Evolutionary conservation across 2,888 invertebrate species (phyloP), one percentile per base, ranked within the genome.

Genomic region (Agriopis marginaria): DNA sequence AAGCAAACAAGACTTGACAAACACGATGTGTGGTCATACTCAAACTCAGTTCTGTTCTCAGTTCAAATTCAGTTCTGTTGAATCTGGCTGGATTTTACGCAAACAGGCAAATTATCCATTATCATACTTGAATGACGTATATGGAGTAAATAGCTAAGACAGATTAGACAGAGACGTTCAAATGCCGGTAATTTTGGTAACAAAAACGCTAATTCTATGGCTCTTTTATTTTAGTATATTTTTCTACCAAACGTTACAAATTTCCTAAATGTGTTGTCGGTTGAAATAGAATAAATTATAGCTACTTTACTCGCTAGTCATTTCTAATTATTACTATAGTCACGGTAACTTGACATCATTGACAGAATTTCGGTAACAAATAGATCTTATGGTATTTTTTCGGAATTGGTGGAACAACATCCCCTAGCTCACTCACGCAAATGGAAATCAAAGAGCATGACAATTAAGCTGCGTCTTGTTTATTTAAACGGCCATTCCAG

Each of bases 31-130:
- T 44, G 23, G 50, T 63, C 49, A 63, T 58, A n/a, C n/a, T n/a
- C n/a, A 65, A 59, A 49, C 50, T n/a, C 45, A n/a, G n/a, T n/a
- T n/a, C n/a, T n/a, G n/a, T n/a, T n/a, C n/a, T n/a, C n/a, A n/a
- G n/a, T n/a, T n/a, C n/a, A n/a, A n/a, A 44, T 51, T 56, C 49
- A 59, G 55, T 56, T 63, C 40, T 10, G 47, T 45, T 53, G 12
- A 54, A 59, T 39, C 44, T 49, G 47, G 50, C 49, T 66, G 45
- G 49, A 69, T 73, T 73, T 67, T 69, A 66, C 67, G 62, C 39
- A 50, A 66, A 66, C 67, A 63, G 59, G 54, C 11, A 55, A 60
- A 73, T 66, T 61, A 64, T 60, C 14, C 64, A 61, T 69, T 49
- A 42, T 54, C 42, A 23, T 42, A 50, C 3, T 17, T 9, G n/a